phyloP scores from a whole-genome alignment of 2,888 invertebrate species.

The Saturnia japonica region DNA sequence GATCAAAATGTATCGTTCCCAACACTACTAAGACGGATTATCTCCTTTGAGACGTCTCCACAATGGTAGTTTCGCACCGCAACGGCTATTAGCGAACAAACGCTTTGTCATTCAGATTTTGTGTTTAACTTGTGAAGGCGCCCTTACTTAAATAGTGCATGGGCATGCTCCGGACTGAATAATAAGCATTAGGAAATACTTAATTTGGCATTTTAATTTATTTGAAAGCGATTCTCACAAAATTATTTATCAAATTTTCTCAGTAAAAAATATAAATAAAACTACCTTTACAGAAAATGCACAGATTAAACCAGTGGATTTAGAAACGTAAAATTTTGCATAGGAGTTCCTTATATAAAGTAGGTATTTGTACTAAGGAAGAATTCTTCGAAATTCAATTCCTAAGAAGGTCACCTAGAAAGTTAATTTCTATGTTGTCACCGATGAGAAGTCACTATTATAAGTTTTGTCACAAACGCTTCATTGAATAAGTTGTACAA shows the following conservation, averaged over 20 bases:
- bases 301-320: too few relatives aligned
- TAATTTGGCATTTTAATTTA: constrained; percentile 25
- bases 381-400: too few relatives aligned
- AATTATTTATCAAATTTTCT: background rate
- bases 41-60: constrained; percentile 51
- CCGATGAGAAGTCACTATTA: too few relatives aligned
- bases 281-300: too few relatives aligned
- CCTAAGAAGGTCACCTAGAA: too few relatives aligned
- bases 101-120: constrained; percentile 72
- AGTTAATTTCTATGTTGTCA: too few relatives aligned
- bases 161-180: constrained; percentile 50
- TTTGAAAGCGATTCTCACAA: background rate
- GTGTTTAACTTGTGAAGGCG: constrained; percentile 71
- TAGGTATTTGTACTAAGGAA: too few relatives aligned
- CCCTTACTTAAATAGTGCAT: constrained; percentile 33
- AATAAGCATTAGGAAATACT: constrained; percentile 42
- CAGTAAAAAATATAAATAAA: too few relatives aligned
- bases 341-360: too few relatives aligned
- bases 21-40: constrained; percentile 66
- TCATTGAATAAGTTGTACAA: too few relatives aligned
- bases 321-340: too few relatives aligned
- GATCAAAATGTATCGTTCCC: constrained; percentile 34
- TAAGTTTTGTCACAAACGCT: too few relatives aligned
- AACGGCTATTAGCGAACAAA: constrained; percentile 71
- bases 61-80: constrained; percentile 72